A percentile compares a stretch with the other conserved stretches of the same genome.
These are phyloP conservation scores for Crematogaster levior DNA, from an alignment of 2,888 invertebrate genomes.

Conservation along the genomic window DNA sequence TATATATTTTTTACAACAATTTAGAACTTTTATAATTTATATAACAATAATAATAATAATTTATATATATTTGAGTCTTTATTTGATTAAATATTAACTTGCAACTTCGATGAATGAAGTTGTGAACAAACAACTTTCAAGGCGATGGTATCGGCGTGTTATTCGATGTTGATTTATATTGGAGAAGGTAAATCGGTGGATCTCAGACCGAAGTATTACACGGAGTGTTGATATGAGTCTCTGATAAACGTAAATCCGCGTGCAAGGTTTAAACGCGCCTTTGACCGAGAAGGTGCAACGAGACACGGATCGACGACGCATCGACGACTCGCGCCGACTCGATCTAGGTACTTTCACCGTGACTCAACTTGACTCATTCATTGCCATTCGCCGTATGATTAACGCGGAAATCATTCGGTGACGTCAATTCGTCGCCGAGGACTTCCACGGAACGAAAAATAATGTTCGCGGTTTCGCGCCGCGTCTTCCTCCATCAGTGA, in stretches of 20 bases:
- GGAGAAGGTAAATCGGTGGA: background rate
- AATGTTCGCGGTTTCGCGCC: slow-evolving; percentile 41
- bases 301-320: slow-evolving; percentile 40
- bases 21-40: background rate
- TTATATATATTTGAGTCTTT: background rate
- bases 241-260: background rate
- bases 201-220: background rate
- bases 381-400: slow-evolving; percentile 80
- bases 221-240: too few species aligned
- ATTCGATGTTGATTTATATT: background rate
- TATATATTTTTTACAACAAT: background rate
- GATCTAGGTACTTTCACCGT: slow-evolving; percentile 77
- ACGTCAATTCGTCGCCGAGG: slow-evolving; percentile 76
- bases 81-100: slow-evolving; percentile 10
- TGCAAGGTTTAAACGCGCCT: background rate
- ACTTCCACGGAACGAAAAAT: slow-evolving; percentile 59
- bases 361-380: slow-evolving; percentile 82
- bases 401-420: slow-evolving; percentile 81
- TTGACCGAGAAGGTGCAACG: slow-evolving; percentile 7
- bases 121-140: background rate
- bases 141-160: background rate
- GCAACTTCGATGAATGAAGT: background rate
- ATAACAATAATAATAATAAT: background rate
- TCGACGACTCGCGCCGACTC: slow-evolving; percentile 39
- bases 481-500: background rate